Evolutionary conservation across 2,888 invertebrate species (phyloP).

Genomic region (Coelopa pilipes): DNA sequence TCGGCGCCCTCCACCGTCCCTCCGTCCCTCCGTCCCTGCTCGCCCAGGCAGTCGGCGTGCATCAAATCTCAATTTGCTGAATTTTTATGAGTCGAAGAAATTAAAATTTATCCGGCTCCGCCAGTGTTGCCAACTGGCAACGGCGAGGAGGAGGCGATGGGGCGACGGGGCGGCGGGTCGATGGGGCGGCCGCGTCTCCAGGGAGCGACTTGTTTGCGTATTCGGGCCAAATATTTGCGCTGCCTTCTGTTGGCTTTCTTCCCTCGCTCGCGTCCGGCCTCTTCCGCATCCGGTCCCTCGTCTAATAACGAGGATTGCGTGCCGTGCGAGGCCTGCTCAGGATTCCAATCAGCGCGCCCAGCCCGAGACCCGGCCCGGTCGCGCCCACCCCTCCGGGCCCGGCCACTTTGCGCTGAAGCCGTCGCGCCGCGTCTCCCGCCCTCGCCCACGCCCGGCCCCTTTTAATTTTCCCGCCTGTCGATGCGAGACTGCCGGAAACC

Average conservation of each 20-base stretch:
- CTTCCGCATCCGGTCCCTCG: background rate
- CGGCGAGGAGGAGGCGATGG: no score
- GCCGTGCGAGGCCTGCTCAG: background rate
- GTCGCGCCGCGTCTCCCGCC: background rate
- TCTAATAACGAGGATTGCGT: background rate
- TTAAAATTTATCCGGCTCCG: background rate
- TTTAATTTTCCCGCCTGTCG: constrained; percentile 24
- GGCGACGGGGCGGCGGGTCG: no score
- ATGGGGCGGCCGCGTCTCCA: background rate
- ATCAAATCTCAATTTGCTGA: constrained; percentile 26
- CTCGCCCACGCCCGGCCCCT: background rate
- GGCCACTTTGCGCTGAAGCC: no score
- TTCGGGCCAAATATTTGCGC: constrained; percentile 10
- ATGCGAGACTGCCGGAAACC: no score
- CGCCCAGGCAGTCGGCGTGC: background rate
- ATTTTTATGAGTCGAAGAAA: constrained; percentile 14
- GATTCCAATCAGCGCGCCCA: background rate
- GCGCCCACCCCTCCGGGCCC: no score
- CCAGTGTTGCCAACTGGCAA: constrained; percentile 21
- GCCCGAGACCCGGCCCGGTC: no score
- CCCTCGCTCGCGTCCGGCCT: background rate
- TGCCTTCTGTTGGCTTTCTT: background rate
- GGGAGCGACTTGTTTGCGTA: constrained; percentile 12
- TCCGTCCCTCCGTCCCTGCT: background rate
- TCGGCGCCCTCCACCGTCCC: no score